Percentiles rank a stretch among this genome's conserved stretches.
phyloP scores from a whole-genome alignment of 1,140 invertebrate genomes.

The Mya arenaria region DNA sequence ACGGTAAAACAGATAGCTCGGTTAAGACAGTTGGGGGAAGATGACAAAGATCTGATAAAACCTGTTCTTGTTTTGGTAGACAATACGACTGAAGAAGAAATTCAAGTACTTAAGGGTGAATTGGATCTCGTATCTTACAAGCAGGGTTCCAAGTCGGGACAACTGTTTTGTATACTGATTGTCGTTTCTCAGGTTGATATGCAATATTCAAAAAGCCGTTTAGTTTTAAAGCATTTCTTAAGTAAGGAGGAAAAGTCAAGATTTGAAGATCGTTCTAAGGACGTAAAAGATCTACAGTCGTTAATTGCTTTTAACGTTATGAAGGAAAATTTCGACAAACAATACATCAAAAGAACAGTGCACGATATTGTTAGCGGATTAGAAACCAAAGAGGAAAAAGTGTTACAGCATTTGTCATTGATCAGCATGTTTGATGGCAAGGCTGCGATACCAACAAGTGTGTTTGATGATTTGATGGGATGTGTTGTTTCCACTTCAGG shows the following conservation, averaged over 20 bases:
- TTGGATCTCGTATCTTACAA: constrained; percentile 24
- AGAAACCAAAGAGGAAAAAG: constrained; percentile 1
- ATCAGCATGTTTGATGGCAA: constrained; percentile 29
- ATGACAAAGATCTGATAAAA: neutral
- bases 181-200: neutral
- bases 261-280: constrained; percentile 27
- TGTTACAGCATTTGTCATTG: constrained; percentile 11
- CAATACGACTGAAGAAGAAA: constrained; percentile 13
- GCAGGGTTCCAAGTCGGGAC: neutral
- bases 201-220: no score
- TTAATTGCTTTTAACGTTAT: constrained; percentile 33
- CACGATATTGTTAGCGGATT: constrained; percentile 16
- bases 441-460: constrained; percentile 2
- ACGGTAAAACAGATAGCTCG: constrained; percentile 11
- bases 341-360: constrained; percentile 11
- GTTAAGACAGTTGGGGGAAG: constrained; percentile 27
- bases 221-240: neutral
- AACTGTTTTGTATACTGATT: constrained; percentile 20
- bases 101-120: neutral
- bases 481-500: neutral
- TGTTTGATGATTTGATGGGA: constrained; percentile 25
- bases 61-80: constrained; percentile 29
- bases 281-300: constrained; percentile 1
- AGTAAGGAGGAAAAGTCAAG: constrained; percentile 6
- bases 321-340: constrained; percentile 17